phyloP scores from a whole-genome alignment of 2,113 vertebrate species.

The Catharus minimus region DNA sequence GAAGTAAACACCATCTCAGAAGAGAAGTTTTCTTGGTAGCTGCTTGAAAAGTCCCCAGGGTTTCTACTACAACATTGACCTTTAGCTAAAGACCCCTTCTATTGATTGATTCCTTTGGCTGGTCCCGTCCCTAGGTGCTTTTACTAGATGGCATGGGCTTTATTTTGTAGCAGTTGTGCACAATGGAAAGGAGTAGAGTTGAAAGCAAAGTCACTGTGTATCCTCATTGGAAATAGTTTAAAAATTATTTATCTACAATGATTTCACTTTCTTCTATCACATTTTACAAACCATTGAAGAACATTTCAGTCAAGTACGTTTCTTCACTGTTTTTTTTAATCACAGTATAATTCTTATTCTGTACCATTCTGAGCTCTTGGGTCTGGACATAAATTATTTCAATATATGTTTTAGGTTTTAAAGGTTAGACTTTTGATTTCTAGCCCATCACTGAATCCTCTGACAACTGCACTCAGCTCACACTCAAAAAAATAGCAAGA shows the following conservation, averaged over 20 bases:
- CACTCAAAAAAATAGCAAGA: neutral
- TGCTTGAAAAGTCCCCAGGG: neutral
- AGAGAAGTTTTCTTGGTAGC: neutral
- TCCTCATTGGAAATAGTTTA: neutral
- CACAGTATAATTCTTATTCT: neutral
- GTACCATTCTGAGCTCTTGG: neutral
- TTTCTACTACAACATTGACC: neutral
- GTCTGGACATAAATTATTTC: neutral
- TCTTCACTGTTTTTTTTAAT: neutral
- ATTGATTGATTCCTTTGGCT: neutral
- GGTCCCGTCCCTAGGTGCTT: neutral
- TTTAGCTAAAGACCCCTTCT: conserved; percentile 24
- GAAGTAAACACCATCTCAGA: neutral
- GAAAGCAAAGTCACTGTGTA: neutral
- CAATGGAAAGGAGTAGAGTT: neutral
- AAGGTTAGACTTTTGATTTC: neutral
- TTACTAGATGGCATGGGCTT: neutral
- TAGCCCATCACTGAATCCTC: neutral
- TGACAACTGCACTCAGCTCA: neutral
- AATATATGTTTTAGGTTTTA: neutral
- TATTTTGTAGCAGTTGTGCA: neutral
- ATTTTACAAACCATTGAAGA: neutral
- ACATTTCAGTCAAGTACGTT: neutral
- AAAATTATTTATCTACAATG: neutral
- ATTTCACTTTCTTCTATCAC: neutral